Percentiles rank a stretch among this genome's conserved stretches.
These are phyloP conservation scores for Chrosomus eos DNA, from an alignment of 2,797 vertebrate genomes.

Conservation along the genomic window DNA sequence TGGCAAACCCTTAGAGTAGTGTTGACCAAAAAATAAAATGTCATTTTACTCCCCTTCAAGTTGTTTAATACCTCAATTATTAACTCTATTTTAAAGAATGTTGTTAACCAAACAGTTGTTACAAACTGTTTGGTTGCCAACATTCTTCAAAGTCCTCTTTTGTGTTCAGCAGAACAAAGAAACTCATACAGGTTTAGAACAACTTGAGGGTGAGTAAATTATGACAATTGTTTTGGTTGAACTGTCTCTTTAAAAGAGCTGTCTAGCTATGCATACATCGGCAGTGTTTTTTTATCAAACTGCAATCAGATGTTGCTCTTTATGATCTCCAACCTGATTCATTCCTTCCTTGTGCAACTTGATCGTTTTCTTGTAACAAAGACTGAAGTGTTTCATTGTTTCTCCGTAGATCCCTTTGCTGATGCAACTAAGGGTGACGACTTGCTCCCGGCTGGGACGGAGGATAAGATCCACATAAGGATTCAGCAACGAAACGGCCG, in stretches of 20 bases:
- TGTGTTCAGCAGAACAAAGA: background rate
- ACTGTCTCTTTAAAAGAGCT: no score
- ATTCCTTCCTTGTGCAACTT: background rate
- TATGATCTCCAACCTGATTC: background rate
- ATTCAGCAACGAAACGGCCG: slow-evolving; percentile 96
- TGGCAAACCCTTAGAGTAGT: background rate
- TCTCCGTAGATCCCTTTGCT: slow-evolving; percentile 92
- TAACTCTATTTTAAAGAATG: background rate
- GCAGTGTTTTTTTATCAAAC: no score
- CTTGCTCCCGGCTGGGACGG: slow-evolving; percentile 92
- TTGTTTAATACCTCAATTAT: background rate
- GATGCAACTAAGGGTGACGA: slow-evolving; percentile 99
- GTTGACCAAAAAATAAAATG: background rate
- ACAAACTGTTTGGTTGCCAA: background rate
- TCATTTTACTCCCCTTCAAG: background rate
- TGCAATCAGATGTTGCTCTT: background rate
- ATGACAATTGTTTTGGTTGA: no score
- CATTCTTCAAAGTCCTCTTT: background rate
- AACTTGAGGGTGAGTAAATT: no score
- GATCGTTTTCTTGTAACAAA: background rate
- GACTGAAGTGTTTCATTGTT: background rate
- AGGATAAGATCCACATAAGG: slow-evolving; percentile 99
- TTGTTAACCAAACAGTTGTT: background rate
- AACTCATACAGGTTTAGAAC: background rate
- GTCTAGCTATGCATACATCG: background rate